Evolutionary conservation across 2,113 vertebrate genomes (phyloP).

Genomic region (Octodon degus): DNA sequence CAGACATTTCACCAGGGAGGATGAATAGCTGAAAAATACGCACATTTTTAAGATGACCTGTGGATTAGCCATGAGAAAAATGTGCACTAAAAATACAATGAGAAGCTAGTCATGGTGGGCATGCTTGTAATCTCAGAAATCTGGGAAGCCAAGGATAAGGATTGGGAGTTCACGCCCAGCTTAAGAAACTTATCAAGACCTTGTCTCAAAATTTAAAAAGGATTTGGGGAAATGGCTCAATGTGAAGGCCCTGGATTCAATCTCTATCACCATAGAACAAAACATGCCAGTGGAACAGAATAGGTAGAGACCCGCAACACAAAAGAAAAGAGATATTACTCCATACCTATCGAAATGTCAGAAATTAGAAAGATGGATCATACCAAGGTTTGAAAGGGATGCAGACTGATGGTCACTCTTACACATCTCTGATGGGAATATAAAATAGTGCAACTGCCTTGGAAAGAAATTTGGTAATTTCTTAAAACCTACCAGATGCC

Average conservation of each 20-base stretch:
- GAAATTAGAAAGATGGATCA: background rate
- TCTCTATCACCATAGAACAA: background rate
- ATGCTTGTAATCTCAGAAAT: background rate
- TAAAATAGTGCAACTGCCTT: background rate
- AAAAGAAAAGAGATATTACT: background rate
- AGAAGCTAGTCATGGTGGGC: background rate
- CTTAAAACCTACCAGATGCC: background rate
- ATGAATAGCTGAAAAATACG: background rate
- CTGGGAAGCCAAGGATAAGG: background rate
- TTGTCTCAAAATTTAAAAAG: background rate
- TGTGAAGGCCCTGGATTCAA: background rate
- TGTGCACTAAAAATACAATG: background rate
- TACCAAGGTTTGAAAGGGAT: background rate
- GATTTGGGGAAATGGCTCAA: background rate
- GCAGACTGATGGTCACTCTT: background rate
- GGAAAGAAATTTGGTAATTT: background rate
- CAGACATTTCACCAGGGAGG: background rate
- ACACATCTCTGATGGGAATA: background rate
- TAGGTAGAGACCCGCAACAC: background rate
- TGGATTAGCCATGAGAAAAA: conserved; percentile 27
- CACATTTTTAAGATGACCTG: background rate
- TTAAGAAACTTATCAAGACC: background rate
- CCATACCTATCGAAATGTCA: background rate
- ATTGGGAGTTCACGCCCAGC: background rate
- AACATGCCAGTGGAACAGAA: background rate